Evolutionary conservation across 1,140 invertebrate genomes (phyloP), one percentile per base, ranked within the genome.

Genomic region (Homarus americanus): DNA sequence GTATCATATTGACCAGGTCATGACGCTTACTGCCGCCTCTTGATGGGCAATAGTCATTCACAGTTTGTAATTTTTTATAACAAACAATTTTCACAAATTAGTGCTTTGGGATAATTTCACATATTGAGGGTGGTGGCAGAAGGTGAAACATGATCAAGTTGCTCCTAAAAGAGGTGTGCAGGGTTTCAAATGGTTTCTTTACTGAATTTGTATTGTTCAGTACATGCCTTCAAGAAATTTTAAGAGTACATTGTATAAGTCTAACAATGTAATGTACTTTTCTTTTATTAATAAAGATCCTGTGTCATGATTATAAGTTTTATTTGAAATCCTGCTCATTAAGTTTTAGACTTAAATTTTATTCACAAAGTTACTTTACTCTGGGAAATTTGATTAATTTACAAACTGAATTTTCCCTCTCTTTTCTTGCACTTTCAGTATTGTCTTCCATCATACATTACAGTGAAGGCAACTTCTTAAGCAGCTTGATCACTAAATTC

Each of bases 251-350:
- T 49, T 79, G 76, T 79, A 79, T 44, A 79, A 49, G 36, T 76
- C 32, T 41, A 79, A 79, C 36, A 79, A 17, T 79, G 76, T 79
- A 79, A 79, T 40, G n/a, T 1, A 79, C 40, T n/a, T 79, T 49
- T 28, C 49, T 79, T 41, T n/a, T 69, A 79, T n/a, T 69, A 79
- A 79, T 79, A 79, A 79, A 79, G 76, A 44, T 44, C 24, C 28
- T 41, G 76, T 44, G 44, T 49, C 40, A 32, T 28, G 44, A 32
- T 49, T 15, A 79, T 40, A 79, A 79, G 76, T 79, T 79, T 79
- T 79, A 79, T 79, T 79, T 79, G 76, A 79, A 79, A 79, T 79
- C 76, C 76, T 79, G 76, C 76, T 79, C 24, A 79, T 49, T 44
- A 28, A 44, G 28, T 41, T 73, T 49, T 66, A 20, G 58, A 66